phyloP scores from a whole-genome alignment of 2,113 vertebrate genomes.

The Greenwoodochromis staneri region DNA sequence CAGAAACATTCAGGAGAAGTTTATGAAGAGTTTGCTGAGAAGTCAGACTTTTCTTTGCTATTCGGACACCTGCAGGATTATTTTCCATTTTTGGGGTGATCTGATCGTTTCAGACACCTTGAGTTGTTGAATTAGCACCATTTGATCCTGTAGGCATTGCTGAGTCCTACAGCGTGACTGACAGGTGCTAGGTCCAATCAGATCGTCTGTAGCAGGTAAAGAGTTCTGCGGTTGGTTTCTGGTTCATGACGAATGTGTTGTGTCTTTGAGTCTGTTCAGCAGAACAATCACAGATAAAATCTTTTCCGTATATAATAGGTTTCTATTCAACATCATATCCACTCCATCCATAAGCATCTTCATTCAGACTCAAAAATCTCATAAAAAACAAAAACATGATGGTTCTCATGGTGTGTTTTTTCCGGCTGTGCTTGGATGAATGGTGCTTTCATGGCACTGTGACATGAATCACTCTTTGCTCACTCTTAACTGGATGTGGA shows the following conservation, averaged over 20 bases:
- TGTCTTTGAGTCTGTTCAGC: conserved; percentile 18
- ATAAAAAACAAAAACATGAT: conserved; percentile 43
- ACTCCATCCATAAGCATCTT: conserved; percentile 36
- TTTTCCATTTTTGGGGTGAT: neutral
- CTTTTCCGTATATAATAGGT: conserved; percentile 23
- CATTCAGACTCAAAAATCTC: conserved; percentile 58
- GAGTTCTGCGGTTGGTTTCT: conserved; percentile 7
- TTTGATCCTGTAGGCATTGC: conserved; percentile 20
- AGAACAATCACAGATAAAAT: conserved; percentile 39
- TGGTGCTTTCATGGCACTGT: conserved; percentile 5
- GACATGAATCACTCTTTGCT: conserved; percentile 24
- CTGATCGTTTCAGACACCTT: neutral
- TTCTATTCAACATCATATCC: conserved; percentile 53
- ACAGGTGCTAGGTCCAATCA: conserved; percentile 46
- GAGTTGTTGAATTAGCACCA: conserved; percentile 61
- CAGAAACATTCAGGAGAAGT: conserved; percentile 46
- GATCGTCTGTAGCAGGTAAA: neutral
- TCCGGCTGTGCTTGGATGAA: neutral
- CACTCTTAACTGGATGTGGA: conserved; percentile 19
- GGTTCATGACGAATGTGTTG: conserved; percentile 16
- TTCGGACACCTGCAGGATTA: neutral
- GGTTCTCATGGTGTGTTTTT: neutral
- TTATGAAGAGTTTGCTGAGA: neutral
- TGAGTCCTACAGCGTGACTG: conserved; percentile 21
- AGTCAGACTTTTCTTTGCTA: neutral